These are phyloP conservation scores for Tetramorium bicarinatum DNA, from an alignment of 2,888 invertebrate genomes.

Conservation along the genomic window DNA sequence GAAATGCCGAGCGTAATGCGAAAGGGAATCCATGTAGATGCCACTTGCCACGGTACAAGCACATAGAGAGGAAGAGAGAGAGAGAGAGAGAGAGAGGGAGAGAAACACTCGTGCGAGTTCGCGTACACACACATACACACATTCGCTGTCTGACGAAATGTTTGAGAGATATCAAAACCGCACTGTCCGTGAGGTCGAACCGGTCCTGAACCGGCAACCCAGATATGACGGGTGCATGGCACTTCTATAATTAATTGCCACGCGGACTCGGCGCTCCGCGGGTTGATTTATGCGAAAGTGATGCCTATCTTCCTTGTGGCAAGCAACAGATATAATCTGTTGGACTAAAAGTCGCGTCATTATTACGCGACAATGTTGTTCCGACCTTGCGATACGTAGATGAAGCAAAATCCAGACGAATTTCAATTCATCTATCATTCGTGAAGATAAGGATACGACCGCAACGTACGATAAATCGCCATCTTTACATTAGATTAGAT, in stretches of 20 bases:
- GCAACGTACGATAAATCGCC: constrained; percentile 3
- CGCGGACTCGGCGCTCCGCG: constrained; percentile 34
- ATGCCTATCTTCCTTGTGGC: constrained; percentile 18
- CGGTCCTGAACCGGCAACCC: constrained; percentile 40
- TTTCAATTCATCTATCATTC: constrained; percentile 14
- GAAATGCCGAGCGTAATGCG: constrained; percentile 61
- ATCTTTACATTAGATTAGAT: constrained; percentile 1
- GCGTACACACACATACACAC: constrained; percentile 3
- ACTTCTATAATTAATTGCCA: constrained; percentile 52
- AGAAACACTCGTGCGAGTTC: not conserved
- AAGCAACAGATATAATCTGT: constrained; percentile 25
- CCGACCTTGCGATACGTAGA: not conserved
- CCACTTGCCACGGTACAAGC: constrained; percentile 40
- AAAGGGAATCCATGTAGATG: constrained; percentile 66
- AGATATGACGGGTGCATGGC: constrained; percentile 53
- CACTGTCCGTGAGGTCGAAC: not conserved
- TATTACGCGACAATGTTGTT: not conserved
- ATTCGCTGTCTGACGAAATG: constrained; percentile 38
- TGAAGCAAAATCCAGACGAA: not conserved
- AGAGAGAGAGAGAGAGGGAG: constrained; percentile 6
- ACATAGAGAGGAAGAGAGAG: not conserved
- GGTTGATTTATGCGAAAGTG: constrained; percentile 40
- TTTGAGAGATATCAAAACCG: constrained; percentile 56
- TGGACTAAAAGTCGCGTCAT: constrained; percentile 19
- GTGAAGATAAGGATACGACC: constrained; percentile 4